Conservation (phyloP, 1,140 invertebrate species). For the Leguminivora glycinivorella region DNA sequence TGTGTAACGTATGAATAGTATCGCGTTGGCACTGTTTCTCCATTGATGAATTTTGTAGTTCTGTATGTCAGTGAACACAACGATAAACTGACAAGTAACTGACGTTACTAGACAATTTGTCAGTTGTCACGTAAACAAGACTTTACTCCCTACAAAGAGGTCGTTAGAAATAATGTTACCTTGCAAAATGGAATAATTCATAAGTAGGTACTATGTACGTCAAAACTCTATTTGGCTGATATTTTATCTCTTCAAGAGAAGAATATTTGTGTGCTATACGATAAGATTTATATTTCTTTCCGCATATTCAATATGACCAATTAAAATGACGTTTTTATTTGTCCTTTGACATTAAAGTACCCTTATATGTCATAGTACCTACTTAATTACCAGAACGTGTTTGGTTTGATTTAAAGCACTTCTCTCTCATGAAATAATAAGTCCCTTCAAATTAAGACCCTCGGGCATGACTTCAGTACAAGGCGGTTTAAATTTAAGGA, state of each 20-base stretch:
- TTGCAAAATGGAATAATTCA: background rate
- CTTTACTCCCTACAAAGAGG: background rate
- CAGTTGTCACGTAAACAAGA: constrained; percentile 7
- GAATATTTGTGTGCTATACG: no score
- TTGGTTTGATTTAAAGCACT: background rate
- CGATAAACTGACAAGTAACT: constrained; percentile 13
- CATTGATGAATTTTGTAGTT: background rate
- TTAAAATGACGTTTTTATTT: background rate
- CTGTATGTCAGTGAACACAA: background rate
- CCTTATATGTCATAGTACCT: background rate
- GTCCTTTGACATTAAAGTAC: background rate
- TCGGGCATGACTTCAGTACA: constrained; percentile 19
- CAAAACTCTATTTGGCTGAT: no score
- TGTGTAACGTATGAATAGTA: background rate
- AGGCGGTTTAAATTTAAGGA: constrained; percentile 28
- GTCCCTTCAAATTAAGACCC: constrained; percentile 25
- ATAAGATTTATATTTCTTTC: background rate
- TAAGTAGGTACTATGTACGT: background rate
- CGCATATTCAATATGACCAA: background rate
- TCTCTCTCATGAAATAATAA: constrained; percentile 10
- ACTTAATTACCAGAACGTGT: background rate
- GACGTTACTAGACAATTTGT: constrained; percentile 9
- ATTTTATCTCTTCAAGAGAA: no score
- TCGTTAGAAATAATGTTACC: background rate
- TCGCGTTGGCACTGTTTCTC: background rate